Conservation (phyloP, 2,797 vertebrate species). For the Platalea minor region DNA sequence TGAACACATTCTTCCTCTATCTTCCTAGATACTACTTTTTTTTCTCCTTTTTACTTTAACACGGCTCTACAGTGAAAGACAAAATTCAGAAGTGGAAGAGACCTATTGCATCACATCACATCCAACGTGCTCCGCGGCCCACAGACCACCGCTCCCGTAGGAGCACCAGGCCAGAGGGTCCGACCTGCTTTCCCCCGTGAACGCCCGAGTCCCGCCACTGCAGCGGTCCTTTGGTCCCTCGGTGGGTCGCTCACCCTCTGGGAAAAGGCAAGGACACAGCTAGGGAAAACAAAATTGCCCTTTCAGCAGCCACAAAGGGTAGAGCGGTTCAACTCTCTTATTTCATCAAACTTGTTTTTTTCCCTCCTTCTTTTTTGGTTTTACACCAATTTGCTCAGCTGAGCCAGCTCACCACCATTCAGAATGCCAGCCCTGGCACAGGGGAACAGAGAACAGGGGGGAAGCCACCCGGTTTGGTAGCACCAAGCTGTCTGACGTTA, state of each 20-base stretch:
- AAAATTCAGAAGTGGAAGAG: neutral
- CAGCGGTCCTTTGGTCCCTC: too few relatives aligned
- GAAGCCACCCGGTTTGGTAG: fast-evolving
- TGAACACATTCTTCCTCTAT: neutral
- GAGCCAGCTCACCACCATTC: fast-evolving
- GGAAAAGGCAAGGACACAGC: neutral
- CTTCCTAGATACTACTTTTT: neutral
- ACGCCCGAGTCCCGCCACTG: fast-evolving
- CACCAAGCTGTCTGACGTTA: fast-evolving
- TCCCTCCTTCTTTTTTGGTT: neutral
- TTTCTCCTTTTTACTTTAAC: neutral
- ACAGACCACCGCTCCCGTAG: neutral
- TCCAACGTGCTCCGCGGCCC: fast-evolving
- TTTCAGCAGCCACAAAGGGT: neutral
- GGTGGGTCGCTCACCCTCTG: fast-evolving
- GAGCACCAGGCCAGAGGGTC: neutral
- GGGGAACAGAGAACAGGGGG: neutral
- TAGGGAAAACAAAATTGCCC: neutral
- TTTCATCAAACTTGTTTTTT: neutral
- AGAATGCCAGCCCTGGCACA: neutral
- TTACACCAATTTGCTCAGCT: fast-evolving
- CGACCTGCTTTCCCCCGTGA: neutral
- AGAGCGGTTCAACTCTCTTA: neutral
- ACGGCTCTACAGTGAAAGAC: neutral
- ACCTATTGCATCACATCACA: neutral